These are phyloP conservation scores for Ibidorhyncha struthersii DNA, from an alignment of 2,113 vertebrate species.

Conservation along the genomic window DNA sequence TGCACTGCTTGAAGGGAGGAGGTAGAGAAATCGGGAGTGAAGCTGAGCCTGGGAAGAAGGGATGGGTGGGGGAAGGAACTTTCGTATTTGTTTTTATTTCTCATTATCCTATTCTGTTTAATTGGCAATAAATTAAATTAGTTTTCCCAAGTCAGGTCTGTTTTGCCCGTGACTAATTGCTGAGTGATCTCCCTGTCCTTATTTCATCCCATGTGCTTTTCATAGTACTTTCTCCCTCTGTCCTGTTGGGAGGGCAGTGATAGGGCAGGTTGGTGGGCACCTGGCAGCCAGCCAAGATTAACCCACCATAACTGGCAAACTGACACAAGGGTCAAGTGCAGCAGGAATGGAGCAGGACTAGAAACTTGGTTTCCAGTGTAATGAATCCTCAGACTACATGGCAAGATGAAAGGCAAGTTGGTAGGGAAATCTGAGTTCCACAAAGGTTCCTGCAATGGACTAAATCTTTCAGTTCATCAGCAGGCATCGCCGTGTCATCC, in stretches of 20 bases:
- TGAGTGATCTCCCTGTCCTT: background rate
- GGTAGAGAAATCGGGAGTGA: background rate
- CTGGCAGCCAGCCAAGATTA: background rate
- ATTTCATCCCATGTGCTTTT: background rate
- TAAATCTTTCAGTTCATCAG: background rate
- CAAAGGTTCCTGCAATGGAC: background rate
- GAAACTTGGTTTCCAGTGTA: background rate
- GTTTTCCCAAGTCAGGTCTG: background rate
- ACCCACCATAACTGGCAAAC: background rate
- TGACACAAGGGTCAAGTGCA: background rate
- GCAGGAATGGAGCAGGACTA: background rate
- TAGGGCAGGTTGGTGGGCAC: background rate
- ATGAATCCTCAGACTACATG: background rate
- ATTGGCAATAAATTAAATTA: background rate
- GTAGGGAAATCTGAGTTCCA: background rate
- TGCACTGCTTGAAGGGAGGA: accelerated
- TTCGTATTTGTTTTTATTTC: background rate
- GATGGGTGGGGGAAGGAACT: background rate
- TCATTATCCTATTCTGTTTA: background rate
- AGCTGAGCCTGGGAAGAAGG: background rate
- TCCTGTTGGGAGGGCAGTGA: background rate
- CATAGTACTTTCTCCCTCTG: background rate
- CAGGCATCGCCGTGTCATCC: background rate
- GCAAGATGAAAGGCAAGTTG: background rate
- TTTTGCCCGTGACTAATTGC: background rate